Conservation (phyloP, 2,113 vertebrate genomes). For the Cygnus atratus region DNA sequence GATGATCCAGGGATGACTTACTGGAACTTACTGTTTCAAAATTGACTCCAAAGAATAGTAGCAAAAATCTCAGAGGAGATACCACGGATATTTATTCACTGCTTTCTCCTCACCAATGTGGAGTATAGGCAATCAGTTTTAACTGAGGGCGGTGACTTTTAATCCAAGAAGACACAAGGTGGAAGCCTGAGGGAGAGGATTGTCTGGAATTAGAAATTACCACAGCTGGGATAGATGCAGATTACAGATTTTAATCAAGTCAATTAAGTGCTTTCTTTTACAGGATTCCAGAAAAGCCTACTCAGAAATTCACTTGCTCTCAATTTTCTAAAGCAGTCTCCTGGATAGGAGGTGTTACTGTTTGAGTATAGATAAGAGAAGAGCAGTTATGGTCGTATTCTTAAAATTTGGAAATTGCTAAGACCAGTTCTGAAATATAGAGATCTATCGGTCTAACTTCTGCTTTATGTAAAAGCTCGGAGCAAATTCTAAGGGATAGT, state of each 20-base stretch:
- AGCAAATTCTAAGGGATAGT: neutral
- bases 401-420: neutral
- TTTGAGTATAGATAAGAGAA: neutral
- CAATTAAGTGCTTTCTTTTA: neutral
- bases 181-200: neutral
- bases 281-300: neutral
- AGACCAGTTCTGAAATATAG: neutral
- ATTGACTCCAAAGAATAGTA: neutral
- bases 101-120: neutral
- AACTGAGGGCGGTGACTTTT: neutral
- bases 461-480: neutral
- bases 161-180: neutral
- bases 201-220: neutral
- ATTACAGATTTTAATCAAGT: neutral
- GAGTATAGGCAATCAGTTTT: neutral
- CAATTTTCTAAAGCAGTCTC: neutral
- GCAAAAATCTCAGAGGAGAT: neutral
- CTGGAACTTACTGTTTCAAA: neutral
- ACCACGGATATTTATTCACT: neutral
- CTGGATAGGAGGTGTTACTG: neutral
- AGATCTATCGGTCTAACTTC: neutral
- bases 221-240: neutral
- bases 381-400: neutral
- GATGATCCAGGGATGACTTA: neutral
- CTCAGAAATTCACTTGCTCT: neutral